Evolutionary conservation across 2,797 vertebrate genomes (phyloP), one percentile per base, ranked within the genome.

Genomic region (Perdix hodgsoniae): DNA sequence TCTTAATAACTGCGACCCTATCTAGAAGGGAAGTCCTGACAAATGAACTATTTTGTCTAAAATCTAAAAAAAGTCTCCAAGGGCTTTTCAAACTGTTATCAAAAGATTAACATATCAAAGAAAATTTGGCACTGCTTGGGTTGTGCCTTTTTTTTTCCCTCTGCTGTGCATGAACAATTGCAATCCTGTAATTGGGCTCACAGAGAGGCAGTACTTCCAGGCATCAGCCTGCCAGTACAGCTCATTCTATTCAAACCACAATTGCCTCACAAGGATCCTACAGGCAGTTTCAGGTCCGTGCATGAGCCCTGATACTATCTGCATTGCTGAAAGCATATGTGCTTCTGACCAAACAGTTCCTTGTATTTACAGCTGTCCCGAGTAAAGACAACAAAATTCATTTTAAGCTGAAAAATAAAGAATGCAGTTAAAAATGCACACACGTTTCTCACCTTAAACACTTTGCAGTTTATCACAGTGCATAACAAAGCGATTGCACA

Each of bases 341-440:
- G 97, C 97, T 97, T 92, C 95, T 97, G 98, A 97, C 98, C 99
- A 98, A 99, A 97, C 98, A 98, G 99, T 99, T 99, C 99, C 99
- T 98, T 96, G 94, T 95, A 98, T 98, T 97, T 98, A 98, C 98
- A 98, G 96, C 75, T 65, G 67, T 11, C 31, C 23, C 1, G 19
- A 92, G 63, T 2, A 45, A 89, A 88, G 76, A 89, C 77, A 71
- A 79, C 76, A 86, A 61, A 45, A 18, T 10, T 74, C 27, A 23
- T 71, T 49, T 31, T 12, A 67, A 77, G 77, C 42, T 74, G 73
- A n/a, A 52, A 8, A 80, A 16, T 8, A 49, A 67, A 86, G 75
- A 82, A 14, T 5, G 40, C 54, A 45, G 65, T n/a, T 69, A 39
- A 83, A 57, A 67, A 84, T 22, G 69, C 7, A 31, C 29, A 15